Evolutionary conservation across 2,113 vertebrate species (phyloP).

Genomic region (Limnothrissa miodon): DNA sequence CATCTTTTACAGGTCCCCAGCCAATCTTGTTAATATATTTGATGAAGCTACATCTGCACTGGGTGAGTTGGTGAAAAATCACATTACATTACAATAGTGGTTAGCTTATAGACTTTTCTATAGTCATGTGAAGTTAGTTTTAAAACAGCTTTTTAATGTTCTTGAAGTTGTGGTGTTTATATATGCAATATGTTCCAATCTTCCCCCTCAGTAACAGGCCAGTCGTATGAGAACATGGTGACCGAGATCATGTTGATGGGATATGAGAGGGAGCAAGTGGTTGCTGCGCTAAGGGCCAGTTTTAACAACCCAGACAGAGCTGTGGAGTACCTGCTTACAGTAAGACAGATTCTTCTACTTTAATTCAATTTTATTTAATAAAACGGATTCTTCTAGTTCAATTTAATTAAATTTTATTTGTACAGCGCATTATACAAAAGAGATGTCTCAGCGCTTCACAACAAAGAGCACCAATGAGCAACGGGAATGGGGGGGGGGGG

Average conservation of each 20-base stretch:
- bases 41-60: constrained; percentile 93
- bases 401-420: no score
- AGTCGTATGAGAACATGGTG: constrained; percentile 96
- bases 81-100: background rate
- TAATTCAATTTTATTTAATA: no score
- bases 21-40: constrained; percentile 87
- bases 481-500: no score
- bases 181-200: background rate
- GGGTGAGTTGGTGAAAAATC: constrained; percentile 69
- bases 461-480: no score
- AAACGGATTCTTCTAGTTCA: no score
- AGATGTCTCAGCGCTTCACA: no score
- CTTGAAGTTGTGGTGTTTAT: background rate
- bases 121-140: background rate
- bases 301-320: constrained; percentile 97
- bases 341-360: constrained; percentile 64
- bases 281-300: constrained; percentile 89
- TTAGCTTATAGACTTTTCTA: background rate
- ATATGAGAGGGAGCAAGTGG: constrained; percentile 90
- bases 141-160: background rate
- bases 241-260: constrained; percentile 98
- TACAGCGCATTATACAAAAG: no score
- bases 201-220: constrained; percentile 82
- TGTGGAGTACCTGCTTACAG: constrained; percentile 93
- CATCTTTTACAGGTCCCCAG: constrained; percentile 73